Base-by-base conservation (phyloP, 2,888 invertebrate species). In the Drosophila anomalipes region DNA sequence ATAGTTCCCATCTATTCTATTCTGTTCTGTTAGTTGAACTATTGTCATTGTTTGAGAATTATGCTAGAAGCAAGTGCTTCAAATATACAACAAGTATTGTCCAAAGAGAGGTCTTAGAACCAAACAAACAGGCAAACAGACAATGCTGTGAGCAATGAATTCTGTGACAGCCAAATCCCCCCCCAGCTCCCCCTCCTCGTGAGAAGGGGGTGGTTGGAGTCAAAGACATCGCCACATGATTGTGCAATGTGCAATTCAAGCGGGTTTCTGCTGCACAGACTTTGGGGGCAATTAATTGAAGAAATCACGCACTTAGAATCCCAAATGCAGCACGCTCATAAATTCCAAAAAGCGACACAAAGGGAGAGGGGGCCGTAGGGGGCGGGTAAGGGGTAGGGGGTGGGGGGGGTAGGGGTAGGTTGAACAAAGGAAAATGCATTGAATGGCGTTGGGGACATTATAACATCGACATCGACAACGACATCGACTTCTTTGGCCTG, bases 21-120 rank as follows among this genome's bases (percentile, higher is more conserved):
- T 69, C 69, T 56, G 52, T 70, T 77, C 62, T 78, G 70, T 76
- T 74, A 53, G 65, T 69, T 63, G 62, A 73, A 74, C 71, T 81
- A 81, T 87, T 85, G 85, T 82, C 88, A 81, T 82, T 85, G 85
- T 87, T 81, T 77, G 75, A 66, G 81, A 85, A 85, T 87, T 82
- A 81, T 85, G 82, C 79, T 82, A 68, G 80, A 77, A 74, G 64
- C 53, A 49, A 61, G 47, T 62, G 66, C 83, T 65, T 72, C 74
- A 74, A 65, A 49, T 57, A 52, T 62, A 37, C 35, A 58, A 19
- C 58, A 70, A 79, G 75, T 72, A 79, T 72, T 79, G 79, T 79
- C 76, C 67, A 44, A 69, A 61, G 57, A 69, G 66, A 72, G 66
- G 60, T 77, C 72, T 77, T 72, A 41, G 66, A 63, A 59, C n/a